Evolutionary conservation across 2,888 invertebrate species (phyloP), one percentile per base, ranked within the genome.

Genomic region (Thecocarcelia acutangulata): DNA sequence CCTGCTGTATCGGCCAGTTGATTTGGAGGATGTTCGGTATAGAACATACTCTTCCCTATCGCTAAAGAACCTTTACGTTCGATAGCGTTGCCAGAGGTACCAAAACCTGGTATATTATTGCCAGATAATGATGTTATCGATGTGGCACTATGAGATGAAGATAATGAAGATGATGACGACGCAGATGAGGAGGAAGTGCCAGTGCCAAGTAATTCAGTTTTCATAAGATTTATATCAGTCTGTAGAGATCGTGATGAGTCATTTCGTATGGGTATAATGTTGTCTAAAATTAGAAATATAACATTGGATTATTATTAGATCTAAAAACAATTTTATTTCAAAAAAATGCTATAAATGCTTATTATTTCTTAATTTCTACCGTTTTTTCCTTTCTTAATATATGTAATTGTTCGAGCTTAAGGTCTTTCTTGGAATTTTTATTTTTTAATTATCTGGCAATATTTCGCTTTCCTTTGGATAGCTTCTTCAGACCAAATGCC

Each of bases 41-140:
- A 90, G 83, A 90, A 91, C 85, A 90, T 89, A 85, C 90, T 91
- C 77, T 91, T 91, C 63, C 91, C 91, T 87, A 91, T 90, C 87
- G 91, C 90, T 83, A 90, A 84, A 13, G 89, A 89, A 19, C 90
- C 90, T 80, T 91, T 91, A 9, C 89, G 85, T 77, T 89, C 89
- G 8, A 86, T 85, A 13, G 85, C 84, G 68, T 86, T 86, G 24
- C 83, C 85, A 11, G 84, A 76, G 61, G 85, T 84, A 69, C 85
- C 85, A 48, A 86, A 40, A 3, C 86, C 85, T 24, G 83, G 83
- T 19, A 88, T 83, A 54, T 87, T 85, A 82, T 87, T 87, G 69
- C 89, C 88, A 11, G 85, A 52, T 9, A 78, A 42, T 4, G 84
- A 69, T 8, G 88, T 82, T 77, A 87, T 85, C 50, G 87, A 84